Evolutionary conservation across 2,888 invertebrate genomes (phyloP).

Genomic region (Andrena bicolor): DNA sequence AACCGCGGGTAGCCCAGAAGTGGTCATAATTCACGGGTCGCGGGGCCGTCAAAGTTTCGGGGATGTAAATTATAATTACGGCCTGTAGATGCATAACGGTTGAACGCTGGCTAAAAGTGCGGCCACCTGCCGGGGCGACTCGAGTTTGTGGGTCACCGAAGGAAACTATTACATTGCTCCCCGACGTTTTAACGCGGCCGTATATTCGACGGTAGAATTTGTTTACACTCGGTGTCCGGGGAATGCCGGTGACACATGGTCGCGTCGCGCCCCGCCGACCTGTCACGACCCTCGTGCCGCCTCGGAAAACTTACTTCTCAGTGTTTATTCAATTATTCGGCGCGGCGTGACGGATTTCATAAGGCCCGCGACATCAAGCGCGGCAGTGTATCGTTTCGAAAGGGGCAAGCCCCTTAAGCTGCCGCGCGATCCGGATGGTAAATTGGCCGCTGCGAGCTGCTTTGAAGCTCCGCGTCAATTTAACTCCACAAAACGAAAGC

Average conservation of each 20-base stretch:
- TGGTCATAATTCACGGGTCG: slow-evolving; percentile 8
- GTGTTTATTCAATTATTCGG: slow-evolving; percentile 6
- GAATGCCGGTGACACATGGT: neutral
- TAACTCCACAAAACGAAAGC: no score
- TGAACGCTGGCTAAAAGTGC: slow-evolving; percentile 17
- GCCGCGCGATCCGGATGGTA: no score
- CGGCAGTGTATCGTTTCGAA: neutral
- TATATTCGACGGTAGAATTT: slow-evolving; percentile 12
- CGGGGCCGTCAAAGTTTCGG: slow-evolving; percentile 31
- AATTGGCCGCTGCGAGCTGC: no score
- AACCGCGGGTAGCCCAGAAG: slow-evolving; percentile 4
- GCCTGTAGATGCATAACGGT: slow-evolving; percentile 13
- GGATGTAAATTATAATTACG: slow-evolving; percentile 21
- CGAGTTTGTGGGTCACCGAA: slow-evolving; percentile 14
- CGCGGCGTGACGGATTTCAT: neutral
- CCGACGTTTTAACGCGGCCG: slow-evolving; percentile 10
- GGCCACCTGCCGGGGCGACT: neutral
- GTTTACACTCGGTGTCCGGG: slow-evolving; percentile 14
- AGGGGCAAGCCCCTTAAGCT: neutral
- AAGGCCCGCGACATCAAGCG: neutral
- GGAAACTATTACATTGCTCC: slow-evolving; percentile 10
- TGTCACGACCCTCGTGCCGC: neutral
- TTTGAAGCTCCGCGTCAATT: no score
- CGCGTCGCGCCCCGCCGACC: neutral
- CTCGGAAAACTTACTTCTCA: neutral